Base-by-base conservation (phyloP, 2,797 vertebrate species). In the Acridotheres tristis region DNA sequence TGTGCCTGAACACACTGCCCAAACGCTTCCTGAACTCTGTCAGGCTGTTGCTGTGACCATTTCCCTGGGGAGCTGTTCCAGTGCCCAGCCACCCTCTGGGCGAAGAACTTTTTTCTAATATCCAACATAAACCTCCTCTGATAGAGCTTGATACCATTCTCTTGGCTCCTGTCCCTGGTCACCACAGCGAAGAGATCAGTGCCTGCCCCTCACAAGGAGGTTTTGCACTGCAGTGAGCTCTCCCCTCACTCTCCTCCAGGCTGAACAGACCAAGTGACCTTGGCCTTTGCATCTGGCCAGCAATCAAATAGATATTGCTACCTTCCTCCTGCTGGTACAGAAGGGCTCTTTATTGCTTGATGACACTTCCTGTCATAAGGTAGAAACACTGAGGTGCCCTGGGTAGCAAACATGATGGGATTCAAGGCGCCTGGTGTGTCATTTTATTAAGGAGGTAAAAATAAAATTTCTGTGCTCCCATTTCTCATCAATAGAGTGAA, bases 141-240 rank as follows among this genome's bases (percentile, higher is more conserved):
- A 47, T 2, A 57, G 23, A 40, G 1, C 30, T 50, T 75, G 1
- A 16, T 2, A 17, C 53, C 13, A 21, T 59, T 48, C 30, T 26
- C 16, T 73, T 2, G 7, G 4, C 2, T 66, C 11, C 34, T 42
- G 34, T n/a, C 47, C 1, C 16, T 54, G 59, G 10, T 45, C 40
- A 42, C 16, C 16, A 13, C 21, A 43, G 18, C 10, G 25, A 14
- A 34, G 26, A 72, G 16, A 21, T 72, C 30, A 48, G 16, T 29
- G 26, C 7, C 67, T 85, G 47, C 2, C 14, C 23, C 13, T 59
- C 34, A 20, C 0, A 0, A 36, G 34, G 13, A 72, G 54, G 22
- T 51, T 72, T 13, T 27, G 36, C 9, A 21, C 40, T 54, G 30
- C 42, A 36, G 0, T n/a, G 34, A 11, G 19, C 3, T 66, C 30